A percentile compares a stretch with the other conserved stretches of the same genome.
Evolutionary conservation across 2,797 vertebrate genomes (phyloP).

Genomic region (Nothura maculosa): DNA sequence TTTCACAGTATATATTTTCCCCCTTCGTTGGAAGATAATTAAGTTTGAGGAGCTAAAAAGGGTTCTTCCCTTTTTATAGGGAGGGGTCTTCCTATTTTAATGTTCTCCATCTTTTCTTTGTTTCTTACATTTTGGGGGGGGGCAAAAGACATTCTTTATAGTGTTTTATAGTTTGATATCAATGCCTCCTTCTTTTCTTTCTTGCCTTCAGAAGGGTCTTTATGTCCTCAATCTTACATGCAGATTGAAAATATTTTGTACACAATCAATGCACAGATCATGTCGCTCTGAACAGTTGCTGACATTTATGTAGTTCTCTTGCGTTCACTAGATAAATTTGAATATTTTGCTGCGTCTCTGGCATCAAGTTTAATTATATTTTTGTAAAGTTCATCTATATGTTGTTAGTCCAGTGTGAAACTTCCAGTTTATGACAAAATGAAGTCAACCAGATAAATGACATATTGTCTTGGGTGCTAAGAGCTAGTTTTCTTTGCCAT

Average conservation of each 20-base stretch:
- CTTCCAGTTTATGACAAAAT: not conserved
- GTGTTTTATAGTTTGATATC: not conserved
- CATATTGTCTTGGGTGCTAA: not conserved
- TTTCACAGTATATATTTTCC: not conserved
- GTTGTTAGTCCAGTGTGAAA: not conserved
- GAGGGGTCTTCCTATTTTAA: not conserved
- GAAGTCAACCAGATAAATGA: not conserved
- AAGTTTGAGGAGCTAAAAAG: not conserved
- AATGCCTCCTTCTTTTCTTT: not conserved
- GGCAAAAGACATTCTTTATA: not conserved
- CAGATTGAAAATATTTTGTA: not conserved
- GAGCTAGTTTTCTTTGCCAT: not conserved
- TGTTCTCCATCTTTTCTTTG: not conserved
- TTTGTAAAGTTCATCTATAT: not conserved
- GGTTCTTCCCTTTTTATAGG: too few species aligned
- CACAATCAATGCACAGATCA: not conserved
- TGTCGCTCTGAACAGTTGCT: conserved; percentile 9
- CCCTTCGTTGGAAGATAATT: not conserved
- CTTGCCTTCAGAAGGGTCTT: not conserved
- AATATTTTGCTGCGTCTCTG: not conserved
- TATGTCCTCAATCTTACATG: not conserved
- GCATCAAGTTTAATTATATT: not conserved
- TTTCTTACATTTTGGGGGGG: not conserved
- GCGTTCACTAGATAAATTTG: not conserved
- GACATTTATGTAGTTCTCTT: conserved; percentile 4